Evolutionary conservation across 2,113 vertebrate genomes (phyloP).

Genomic region (Limnothrissa miodon): DNA sequence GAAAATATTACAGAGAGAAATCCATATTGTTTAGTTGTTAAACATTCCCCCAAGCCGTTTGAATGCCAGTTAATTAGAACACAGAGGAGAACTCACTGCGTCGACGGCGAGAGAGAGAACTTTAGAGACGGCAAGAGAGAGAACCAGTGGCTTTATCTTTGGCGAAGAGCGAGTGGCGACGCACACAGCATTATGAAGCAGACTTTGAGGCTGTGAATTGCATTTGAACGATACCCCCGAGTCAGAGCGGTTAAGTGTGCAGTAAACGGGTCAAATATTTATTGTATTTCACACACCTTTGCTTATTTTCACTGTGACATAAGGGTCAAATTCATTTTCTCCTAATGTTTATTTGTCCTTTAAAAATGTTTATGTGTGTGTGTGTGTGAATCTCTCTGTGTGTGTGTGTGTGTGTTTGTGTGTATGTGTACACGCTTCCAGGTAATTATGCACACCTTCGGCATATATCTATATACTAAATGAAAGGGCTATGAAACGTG

Average conservation of each 20-base stretch:
- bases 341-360: slow-evolving; percentile 11
- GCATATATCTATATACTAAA: neutral
- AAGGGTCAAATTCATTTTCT: slow-evolving; percentile 3
- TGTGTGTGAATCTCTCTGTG: neutral
- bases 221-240: neutral
- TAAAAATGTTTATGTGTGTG: neutral
- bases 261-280: neutral
- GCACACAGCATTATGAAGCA: neutral
- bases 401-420: neutral
- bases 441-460: slow-evolving; percentile 9
- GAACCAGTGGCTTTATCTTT: neutral
- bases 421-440: neutral
- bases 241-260: neutral
- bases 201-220: neutral
- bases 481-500: neutral
- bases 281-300: neutral
- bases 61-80: slow-evolving; percentile 16
- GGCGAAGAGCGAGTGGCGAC: neutral
- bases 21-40: slow-evolving; percentile 18
- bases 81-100: neutral
- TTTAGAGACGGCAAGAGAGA: no score
- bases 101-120: neutral
- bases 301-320: slow-evolving; percentile 2
- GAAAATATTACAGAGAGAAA: slow-evolving; percentile 9
- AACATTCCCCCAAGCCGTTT: neutral